A percentile compares a stretch with the other conserved stretches of the same genome.
phyloP scores from a whole-genome alignment of 2,113 vertebrate species.

The Carlito syrichta region DNA sequence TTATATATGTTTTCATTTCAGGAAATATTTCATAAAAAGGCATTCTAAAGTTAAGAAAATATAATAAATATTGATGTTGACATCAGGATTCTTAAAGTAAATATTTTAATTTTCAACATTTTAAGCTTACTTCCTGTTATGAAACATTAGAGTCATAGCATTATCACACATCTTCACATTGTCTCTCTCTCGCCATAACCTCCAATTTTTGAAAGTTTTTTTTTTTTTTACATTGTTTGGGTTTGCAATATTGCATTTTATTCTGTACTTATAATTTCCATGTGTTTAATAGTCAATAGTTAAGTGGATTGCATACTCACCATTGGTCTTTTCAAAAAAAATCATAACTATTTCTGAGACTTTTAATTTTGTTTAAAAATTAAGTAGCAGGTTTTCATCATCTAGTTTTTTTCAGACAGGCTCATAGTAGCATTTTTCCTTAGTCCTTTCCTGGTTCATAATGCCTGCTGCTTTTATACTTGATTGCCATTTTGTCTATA shows the following conservation, averaged over 20 bases:
- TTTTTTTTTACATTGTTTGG: neutral
- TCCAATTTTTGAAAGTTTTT: neutral
- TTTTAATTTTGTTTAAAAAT: slow-evolving; percentile 24
- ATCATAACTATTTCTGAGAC: neutral
- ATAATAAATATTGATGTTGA: neutral
- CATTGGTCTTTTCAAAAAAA: neutral
- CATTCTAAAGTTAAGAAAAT: neutral
- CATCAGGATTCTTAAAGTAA: slow-evolving; percentile 1
- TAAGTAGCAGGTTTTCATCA: neutral
- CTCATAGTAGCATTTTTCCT: neutral
- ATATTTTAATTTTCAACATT: slow-evolving; percentile 28
- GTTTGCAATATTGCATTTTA: neutral
- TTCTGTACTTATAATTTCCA: neutral
- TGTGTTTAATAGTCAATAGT: neutral
- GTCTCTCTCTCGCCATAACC: neutral
- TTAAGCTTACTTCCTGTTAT: neutral
- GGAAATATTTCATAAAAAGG: neutral
- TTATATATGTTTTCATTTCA: neutral
- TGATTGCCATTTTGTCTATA: neutral
- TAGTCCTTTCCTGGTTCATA: neutral
- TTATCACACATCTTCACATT: neutral
- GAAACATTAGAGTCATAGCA: neutral
- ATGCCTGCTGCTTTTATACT: neutral
- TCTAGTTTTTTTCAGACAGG: neutral
- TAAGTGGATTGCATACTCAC: neutral